Percentiles rank a stretch among this genome's conserved stretches.
phyloP scores from a whole-genome alignment of 2,797 vertebrate species.

The Poecilia gillii region DNA sequence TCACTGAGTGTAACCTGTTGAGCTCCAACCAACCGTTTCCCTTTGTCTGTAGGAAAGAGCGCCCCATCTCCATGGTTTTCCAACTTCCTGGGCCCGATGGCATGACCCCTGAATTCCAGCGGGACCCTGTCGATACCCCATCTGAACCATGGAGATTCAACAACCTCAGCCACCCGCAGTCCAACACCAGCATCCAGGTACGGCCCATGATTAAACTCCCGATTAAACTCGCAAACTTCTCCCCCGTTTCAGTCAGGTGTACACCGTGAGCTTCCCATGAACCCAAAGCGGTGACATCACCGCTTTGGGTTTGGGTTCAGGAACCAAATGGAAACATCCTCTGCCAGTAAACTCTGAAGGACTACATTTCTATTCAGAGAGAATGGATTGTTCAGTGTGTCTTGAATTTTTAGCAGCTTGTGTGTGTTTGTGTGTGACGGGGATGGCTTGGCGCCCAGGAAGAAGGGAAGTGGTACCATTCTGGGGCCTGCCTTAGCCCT shows the following conservation, averaged over 20 bases:
- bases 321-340: conserved; percentile 26
- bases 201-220: not conserved
- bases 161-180: conserved; percentile 88
- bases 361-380: conserved; percentile 54
- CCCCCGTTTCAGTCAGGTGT: not conserved
- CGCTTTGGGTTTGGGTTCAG: not conserved
- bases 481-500: conserved; percentile 60
- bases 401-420: conserved; percentile 71
- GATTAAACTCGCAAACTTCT: not conserved
- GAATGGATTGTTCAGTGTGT: conserved; percentile 61
- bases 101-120: conserved; percentile 85
- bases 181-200: conserved; percentile 95
- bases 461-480: conserved; percentile 69
- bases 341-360: conserved; percentile 43
- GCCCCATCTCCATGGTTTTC: conserved; percentile 94
- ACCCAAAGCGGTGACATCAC: conserved; percentile 60
- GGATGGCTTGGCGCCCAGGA: conserved; percentile 61
- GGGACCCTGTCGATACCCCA: conserved; percentile 84
- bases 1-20: not conserved
- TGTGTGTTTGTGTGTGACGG: conserved; percentile 26
- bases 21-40: not conserved
- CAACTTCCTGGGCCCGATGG: conserved; percentile 87
- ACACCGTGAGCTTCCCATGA: conserved; percentile 55
- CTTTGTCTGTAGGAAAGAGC: conserved; percentile 88
- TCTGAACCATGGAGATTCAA: conserved; percentile 93